Base-by-base conservation (phyloP, 2,113 vertebrate species). In the Rhabdomys dilectus region DNA sequence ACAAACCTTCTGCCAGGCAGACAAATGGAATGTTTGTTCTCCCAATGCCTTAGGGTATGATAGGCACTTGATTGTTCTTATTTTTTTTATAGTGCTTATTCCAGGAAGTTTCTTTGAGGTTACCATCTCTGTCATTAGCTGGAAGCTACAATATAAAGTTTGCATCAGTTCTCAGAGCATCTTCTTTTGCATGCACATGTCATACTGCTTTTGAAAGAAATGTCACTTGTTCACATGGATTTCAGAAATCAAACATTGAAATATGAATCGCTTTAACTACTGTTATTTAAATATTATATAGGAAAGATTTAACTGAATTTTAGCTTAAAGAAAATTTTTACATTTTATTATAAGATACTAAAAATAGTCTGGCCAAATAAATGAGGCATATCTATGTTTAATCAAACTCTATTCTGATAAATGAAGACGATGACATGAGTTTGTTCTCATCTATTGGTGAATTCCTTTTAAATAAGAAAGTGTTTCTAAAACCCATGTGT, bases 61-160 rank as follows among this genome's bases (percentile, higher is more conserved):
- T 94, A 93, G 53, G 39, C 87, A 89, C 90, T 95, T 92, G 91
- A 92, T 96, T 91, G 77, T 89, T 95, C 97, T 89, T 97, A 96
- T 93, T 29, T 39, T 92, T 45, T 89, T 95, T 60, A 96, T 97
- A 96, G 72, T 53, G 58, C 88, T 96, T 94, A 93, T 91, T 86
- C 94, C 92, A 15, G 13, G 13, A 97, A 91, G 60, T 85, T 96
- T 95, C 75, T 96, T 97, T 96, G 86, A 91, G 51, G 77, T 95
- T 97, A 58, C 60, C 58, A 96, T 91, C 42, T 48, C 88, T 95
- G 87, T 96, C 89, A 58, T 95, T 94, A 94, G 86, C 97, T 96
- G 85, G 91, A 96, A 97, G 95, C 87, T 96, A 97, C 75, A 95
- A 93, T 84, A 93, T 90, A 88, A 97, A 95, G 94, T 98, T 94